Evolutionary conservation across 2,113 vertebrate species (phyloP).

Genomic region (Clarias magur): DNA sequence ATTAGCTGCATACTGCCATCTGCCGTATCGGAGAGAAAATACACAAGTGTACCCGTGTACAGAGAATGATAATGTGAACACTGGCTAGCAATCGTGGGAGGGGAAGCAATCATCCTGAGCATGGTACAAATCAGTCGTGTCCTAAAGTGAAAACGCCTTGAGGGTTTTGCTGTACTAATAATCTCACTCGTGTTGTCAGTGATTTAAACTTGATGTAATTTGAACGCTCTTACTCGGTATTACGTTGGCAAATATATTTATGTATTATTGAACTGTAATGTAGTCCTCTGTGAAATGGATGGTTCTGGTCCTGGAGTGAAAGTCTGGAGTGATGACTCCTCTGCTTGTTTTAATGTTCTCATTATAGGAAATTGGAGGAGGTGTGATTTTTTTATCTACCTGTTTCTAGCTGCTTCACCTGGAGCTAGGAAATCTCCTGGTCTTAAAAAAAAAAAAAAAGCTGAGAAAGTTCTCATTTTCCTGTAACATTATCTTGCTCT

Average conservation of each 20-base stretch:
- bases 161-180: neutral
- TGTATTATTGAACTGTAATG: neutral
- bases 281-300: too few relatives aligned
- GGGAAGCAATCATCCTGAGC: too few relatives aligned
- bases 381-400: neutral
- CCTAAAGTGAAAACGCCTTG: too few relatives aligned
- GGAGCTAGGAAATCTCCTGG: neutral
- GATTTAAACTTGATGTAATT: neutral
- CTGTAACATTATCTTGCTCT: neutral
- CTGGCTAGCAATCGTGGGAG: too few relatives aligned
- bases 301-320: neutral
- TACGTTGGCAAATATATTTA: neutral
- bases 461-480: neutral
- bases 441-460: neutral
- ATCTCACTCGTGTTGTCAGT: neutral
- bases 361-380: neutral
- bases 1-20: too few relatives aligned
- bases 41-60: too few relatives aligned
- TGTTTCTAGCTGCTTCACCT: neutral
- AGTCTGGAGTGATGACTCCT: neutral
- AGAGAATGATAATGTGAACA: too few relatives aligned
- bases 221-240: neutral
- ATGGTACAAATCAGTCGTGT: too few relatives aligned
- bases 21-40: too few relatives aligned
- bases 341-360: neutral